These are phyloP conservation scores for Sinella curviseta DNA, from an alignment of 1,140 invertebrate species.

Conservation along the genomic window DNA sequence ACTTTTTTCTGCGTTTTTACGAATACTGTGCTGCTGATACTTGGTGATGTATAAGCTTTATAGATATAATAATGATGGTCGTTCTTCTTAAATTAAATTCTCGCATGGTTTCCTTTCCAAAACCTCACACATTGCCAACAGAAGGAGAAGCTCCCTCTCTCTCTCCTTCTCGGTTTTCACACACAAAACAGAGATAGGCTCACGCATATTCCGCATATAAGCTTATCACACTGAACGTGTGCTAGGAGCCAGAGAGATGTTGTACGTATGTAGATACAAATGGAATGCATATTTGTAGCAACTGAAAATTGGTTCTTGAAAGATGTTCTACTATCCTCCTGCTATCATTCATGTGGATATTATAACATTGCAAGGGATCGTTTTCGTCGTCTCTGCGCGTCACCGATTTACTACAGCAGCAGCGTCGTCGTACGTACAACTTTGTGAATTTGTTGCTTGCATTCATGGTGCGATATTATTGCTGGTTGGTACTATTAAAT, in stretches of 20 bases:
- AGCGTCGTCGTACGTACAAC: background rate
- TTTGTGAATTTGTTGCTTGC: background rate
- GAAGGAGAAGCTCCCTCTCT: conserved; percentile 4
- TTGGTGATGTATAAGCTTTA: background rate
- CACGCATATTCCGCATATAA: background rate
- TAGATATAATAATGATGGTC: conserved; percentile 3
- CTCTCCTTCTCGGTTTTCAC: background rate
- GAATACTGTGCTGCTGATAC: background rate
- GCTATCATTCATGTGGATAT: conserved; percentile 1
- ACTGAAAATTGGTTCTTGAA: conserved; percentile 23
- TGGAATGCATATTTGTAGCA: background rate
- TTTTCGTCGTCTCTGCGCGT: background rate
- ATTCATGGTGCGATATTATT: background rate
- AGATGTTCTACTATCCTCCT: background rate
- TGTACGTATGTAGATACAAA: background rate
- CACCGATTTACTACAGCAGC: too few relatives aligned
- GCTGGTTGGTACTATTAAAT: background rate
- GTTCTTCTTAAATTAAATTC: conserved; percentile 25
- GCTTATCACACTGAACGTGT: background rate
- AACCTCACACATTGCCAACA: conserved; percentile 18
- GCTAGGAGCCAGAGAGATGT: background rate
- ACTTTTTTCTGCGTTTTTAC: background rate
- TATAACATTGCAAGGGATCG: background rate
- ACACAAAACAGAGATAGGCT: background rate
- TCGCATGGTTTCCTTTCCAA: conserved; percentile 25